These are phyloP conservation scores for Macaria notata DNA, from an alignment of 2,888 invertebrate species.

Conservation along the genomic window DNA sequence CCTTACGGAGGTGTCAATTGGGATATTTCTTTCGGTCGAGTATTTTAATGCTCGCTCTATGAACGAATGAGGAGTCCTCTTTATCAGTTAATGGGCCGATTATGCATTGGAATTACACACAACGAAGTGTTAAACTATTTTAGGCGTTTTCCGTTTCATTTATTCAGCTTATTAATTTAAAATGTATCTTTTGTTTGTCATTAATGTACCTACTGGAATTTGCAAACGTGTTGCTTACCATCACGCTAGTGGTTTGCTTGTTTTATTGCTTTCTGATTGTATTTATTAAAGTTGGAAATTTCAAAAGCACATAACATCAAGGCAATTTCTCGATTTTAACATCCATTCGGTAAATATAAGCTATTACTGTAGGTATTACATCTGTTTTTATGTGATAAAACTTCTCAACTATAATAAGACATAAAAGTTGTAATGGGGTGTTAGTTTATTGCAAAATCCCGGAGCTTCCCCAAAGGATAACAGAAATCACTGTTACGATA, in stretches of 20 bases:
- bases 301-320: no score
- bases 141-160: not conserved
- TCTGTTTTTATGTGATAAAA: conserved; percentile 11
- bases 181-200: no score
- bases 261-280: no score
- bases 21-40: not conserved
- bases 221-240: no score
- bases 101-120: conserved; percentile 12
- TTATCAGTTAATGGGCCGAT: conserved; percentile 12
- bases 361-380: not conserved
- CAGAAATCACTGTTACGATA: not conserved
- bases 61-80: conserved; percentile 15
- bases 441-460: conserved; percentile 4
- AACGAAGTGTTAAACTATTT: conserved; percentile 15
- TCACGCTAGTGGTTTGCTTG: no score
- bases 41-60: conserved; percentile 19
- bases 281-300: no score
- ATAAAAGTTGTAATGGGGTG: conserved; percentile 7
- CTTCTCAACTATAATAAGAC: conserved; percentile 10
- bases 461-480: not conserved
- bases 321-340: no score
- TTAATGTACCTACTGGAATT: no score
- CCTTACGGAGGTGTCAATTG: no score
- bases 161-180: no score
- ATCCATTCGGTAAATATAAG: not conserved